phyloP scores from a whole-genome alignment of 2,888 invertebrate species.

The Oscheius sp. region DNA sequence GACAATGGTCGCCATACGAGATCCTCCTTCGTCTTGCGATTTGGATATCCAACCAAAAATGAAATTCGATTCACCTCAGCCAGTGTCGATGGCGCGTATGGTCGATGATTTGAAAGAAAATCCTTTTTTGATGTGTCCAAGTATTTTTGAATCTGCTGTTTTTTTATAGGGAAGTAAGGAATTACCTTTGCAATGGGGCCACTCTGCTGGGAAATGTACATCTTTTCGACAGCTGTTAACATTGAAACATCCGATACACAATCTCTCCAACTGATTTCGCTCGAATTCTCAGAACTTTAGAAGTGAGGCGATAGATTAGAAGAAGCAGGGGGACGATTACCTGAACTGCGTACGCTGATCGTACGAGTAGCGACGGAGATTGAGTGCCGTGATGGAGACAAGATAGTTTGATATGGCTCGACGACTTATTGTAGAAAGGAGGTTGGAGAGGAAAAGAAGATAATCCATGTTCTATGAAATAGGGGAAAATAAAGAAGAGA shows the following conservation, averaged over 20 bases:
- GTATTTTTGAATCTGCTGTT: constrained; percentile 31
- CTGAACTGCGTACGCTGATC: constrained; percentile 44
- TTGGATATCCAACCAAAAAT: constrained; percentile 47
- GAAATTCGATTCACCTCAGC: constrained; percentile 40
- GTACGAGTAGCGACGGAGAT: constrained; percentile 44
- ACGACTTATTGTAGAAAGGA: constrained; percentile 31
- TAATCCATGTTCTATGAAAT: constrained; percentile 45
- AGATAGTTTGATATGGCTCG: constrained; percentile 47
- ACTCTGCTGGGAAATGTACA: constrained; percentile 37
- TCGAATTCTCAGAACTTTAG: constrained; percentile 7
- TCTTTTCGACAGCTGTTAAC: constrained; percentile 37
- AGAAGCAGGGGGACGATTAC: constrained; percentile 26
- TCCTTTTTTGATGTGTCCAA: constrained; percentile 44
- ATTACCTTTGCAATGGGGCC: constrained; percentile 1
- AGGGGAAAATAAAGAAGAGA: neutral
- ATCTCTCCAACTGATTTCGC: constrained; percentile 44
- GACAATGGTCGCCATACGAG: constrained; percentile 46
- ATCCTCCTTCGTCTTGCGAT: constrained; percentile 43
- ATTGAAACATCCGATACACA: constrained; percentile 45
- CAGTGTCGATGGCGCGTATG: constrained; percentile 40
- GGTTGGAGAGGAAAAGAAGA: constrained; percentile 35
- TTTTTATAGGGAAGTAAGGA: neutral
- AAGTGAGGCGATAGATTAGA: constrained; percentile 9
- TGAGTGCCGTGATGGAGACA: constrained; percentile 37
- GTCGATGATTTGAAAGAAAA: constrained; percentile 45